Conservation (phyloP, 2,797 vertebrate genomes). For the Amblyraja radiata region DNA sequence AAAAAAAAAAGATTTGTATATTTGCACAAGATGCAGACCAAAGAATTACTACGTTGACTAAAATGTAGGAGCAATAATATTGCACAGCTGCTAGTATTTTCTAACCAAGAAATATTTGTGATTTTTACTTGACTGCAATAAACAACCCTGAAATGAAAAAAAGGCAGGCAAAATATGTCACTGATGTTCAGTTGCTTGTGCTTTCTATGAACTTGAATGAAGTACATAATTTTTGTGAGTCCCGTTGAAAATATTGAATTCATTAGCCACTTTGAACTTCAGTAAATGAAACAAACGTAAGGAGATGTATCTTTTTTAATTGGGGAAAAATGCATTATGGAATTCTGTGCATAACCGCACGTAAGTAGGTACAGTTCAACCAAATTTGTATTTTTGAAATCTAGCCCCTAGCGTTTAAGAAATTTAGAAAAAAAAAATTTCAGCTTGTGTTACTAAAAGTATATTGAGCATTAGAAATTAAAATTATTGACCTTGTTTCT, state of each 20-base stretch:
- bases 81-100: background rate
- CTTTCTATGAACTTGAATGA: background rate
- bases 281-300: background rate
- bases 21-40: background rate
- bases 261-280: background rate
- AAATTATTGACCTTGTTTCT: too few species aligned
- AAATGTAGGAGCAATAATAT: background rate
- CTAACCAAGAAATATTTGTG: background rate
- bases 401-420: too few species aligned
- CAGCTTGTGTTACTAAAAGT: too few species aligned
- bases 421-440: too few species aligned
- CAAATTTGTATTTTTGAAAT: too few species aligned
- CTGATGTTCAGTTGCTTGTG: background rate
- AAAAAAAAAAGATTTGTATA: background rate
- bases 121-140: background rate
- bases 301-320: background rate
- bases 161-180: too few species aligned
- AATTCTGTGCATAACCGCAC: too few species aligned
- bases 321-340: background rate
- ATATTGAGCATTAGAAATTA: too few species aligned
- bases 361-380: too few species aligned
- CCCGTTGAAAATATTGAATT: background rate
- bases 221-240: background rate
- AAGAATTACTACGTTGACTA: background rate
- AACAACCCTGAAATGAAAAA: background rate